These are phyloP conservation scores for Eustalomyia histrio DNA, from an alignment of 2,888 invertebrate genomes.

Conservation along the genomic window DNA sequence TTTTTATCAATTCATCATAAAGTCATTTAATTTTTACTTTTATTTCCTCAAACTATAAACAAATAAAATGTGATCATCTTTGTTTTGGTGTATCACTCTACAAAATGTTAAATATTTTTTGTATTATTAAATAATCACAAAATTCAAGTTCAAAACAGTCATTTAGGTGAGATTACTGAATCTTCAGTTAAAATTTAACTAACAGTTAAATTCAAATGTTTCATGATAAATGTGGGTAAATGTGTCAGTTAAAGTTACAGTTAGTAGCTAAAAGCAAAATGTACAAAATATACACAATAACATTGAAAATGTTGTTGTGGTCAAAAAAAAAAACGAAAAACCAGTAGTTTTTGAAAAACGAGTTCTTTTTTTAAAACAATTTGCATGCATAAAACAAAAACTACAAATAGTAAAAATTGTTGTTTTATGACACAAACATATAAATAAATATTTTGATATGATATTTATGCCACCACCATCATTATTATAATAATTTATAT, in stretches of 20 bases:
- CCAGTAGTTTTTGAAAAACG: background rate
- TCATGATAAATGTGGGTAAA: no score
- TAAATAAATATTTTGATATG: background rate
- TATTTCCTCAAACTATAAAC: background rate
- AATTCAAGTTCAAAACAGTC: constrained; percentile 3
- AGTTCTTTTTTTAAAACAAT: background rate
- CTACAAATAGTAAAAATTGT: background rate
- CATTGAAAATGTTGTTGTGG: background rate
- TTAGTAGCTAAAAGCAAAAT: no score
- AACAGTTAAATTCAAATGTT: no score
- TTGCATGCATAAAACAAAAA: background rate
- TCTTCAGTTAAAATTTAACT: no score
- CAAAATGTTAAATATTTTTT: background rate
- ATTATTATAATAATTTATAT: background rate
- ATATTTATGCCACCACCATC: background rate
- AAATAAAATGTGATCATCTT: background rate
- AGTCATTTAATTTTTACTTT: background rate
- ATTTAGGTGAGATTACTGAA: no score
- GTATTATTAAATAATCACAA: background rate
- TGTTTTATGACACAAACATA: background rate
- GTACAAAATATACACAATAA: background rate
- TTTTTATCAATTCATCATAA: background rate
- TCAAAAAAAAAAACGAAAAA: no score
- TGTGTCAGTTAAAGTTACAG: no score
- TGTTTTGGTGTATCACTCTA: background rate